Evolutionary conservation across 2,888 invertebrate species (phyloP).

Genomic region (Amblyteles armatorius): DNA sequence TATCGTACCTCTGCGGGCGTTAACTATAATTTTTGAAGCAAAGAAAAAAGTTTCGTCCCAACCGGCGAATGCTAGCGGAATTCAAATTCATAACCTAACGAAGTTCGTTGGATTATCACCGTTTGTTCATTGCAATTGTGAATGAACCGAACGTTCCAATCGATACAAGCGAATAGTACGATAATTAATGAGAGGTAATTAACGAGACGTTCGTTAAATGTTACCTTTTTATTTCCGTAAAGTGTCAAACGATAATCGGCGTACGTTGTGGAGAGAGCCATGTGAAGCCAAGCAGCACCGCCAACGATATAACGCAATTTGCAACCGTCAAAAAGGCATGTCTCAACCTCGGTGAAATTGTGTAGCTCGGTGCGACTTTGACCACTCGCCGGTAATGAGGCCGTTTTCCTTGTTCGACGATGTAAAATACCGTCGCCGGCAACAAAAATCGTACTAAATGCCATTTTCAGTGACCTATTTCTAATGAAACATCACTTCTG

Average conservation of each 20-base stretch:
- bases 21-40: neutral
- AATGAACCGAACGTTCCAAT: neutral
- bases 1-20: neutral
- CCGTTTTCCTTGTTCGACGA: too few species aligned
- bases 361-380: neutral
- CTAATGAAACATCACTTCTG: too few species aligned
- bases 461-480: too few species aligned
- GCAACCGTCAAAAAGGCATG: neutral
- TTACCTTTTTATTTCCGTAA: neutral
- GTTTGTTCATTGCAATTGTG: slow-evolving; percentile 2
- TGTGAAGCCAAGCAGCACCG: neutral
- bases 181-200: neutral
- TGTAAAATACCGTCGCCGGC: too few species aligned
- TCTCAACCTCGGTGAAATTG: neutral
- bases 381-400: too few species aligned
- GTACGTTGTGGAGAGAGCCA: neutral
- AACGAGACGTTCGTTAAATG: neutral
- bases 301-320: neutral
- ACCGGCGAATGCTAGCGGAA: neutral
- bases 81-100: slow-evolving; percentile 64
- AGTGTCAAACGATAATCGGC: neutral
- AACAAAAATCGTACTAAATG: too few species aligned
- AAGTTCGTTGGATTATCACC: neutral
- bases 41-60: neutral
- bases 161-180: neutral